phyloP scores from a whole-genome alignment of 1,140 invertebrate species.

The Meloidogyne exigua region DNA sequence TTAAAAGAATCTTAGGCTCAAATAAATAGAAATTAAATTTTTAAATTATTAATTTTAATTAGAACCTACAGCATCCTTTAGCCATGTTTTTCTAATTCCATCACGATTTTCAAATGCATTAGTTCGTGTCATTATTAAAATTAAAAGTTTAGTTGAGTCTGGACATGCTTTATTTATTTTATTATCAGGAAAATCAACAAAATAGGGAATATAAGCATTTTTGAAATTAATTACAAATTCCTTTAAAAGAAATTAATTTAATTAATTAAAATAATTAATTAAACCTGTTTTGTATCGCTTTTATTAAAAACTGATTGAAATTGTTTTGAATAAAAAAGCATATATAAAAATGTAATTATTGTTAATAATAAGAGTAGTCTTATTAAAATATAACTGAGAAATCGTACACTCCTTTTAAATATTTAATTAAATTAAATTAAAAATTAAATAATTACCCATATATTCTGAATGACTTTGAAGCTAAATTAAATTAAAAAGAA shows the following conservation, averaged over 20 bases:
- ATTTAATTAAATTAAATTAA: too few relatives aligned
- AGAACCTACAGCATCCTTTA: conserved; percentile 1
- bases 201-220: conserved; percentile 14
- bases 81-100: conserved; percentile 20
- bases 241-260: background rate
- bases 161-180: background rate
- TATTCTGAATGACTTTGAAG: too few relatives aligned
- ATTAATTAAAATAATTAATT: background rate
- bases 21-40: conserved; percentile 5
- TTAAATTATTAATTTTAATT: background rate
- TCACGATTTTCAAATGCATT: conserved; percentile 5
- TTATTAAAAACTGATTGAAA: background rate
- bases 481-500: too few relatives aligned
- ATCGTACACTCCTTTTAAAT: background rate
- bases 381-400: background rate
- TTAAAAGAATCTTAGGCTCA: too few relatives aligned
- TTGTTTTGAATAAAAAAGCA: background rate
- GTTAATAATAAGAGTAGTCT: background rate
- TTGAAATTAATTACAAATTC: conserved; percentile 18
- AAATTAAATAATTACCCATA: too few relatives aligned
- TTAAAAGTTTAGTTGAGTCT: conserved; percentile 12
- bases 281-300: background rate
- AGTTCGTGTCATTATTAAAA: conserved; percentile 21
- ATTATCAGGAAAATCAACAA: background rate
- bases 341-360: background rate